A percentile compares a stretch with the other conserved stretches of the same genome.
Evolutionary conservation across 1,140 invertebrate species (phyloP).

Genomic region (Heterodera schachtii): DNA sequence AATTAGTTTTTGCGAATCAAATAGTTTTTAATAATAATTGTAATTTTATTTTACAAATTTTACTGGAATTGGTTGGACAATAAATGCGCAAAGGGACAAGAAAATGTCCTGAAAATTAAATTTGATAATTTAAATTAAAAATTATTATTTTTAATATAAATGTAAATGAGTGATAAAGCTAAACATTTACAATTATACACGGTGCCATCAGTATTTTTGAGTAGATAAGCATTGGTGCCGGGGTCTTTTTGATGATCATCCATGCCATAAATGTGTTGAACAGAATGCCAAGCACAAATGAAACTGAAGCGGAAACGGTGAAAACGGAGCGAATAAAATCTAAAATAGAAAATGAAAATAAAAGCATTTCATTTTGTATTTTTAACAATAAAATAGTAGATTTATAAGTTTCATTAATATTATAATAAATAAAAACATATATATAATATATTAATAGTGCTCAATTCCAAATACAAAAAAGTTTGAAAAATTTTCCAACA

Average conservation of each 20-base stretch:
- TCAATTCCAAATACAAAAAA: no score
- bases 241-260: constrained; percentile 21
- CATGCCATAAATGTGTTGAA: constrained; percentile 17
- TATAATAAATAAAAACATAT: no score
- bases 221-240: constrained; percentile 22
- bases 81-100: constrained; percentile 8
- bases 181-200: constrained; percentile 5
- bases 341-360: background rate
- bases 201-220: constrained; percentile 17
- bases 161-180: background rate
- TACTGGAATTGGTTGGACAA: constrained; percentile 22
- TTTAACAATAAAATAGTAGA: no score
- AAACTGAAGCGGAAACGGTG: background rate
- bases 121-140: background rate
- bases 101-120: constrained; percentile 20
- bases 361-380: no score
- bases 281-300: constrained; percentile 8
- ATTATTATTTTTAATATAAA: background rate
- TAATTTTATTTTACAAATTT: constrained; percentile 4
- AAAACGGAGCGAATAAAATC: constrained; percentile 15
- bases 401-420: no score
- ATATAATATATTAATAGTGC: no score
- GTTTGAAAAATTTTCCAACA: no score
- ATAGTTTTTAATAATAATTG: background rate
- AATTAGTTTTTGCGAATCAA: background rate